Conservation (phyloP, 2,113 vertebrate species). For the Oncorhynchus nerka region DNA sequence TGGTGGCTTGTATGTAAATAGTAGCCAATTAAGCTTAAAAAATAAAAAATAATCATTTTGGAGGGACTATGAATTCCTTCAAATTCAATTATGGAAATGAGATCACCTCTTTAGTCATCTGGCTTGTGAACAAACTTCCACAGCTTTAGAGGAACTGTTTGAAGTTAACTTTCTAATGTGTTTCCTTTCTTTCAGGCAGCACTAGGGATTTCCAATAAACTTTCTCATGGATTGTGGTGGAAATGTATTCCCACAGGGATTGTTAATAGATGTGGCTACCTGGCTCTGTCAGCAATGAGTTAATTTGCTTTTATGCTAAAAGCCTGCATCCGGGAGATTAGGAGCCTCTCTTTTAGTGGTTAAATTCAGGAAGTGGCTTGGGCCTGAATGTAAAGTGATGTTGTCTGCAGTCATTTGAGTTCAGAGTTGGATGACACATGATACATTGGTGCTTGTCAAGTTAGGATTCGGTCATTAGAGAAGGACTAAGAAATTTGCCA, state of each 20-base stretch:
- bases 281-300: constrained; percentile 1
- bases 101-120: constrained; percentile 30
- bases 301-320: constrained; percentile 26
- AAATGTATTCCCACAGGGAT: constrained; percentile 14
- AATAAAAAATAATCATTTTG: constrained; percentile 13
- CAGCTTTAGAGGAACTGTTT: not conserved
- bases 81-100: constrained; percentile 30
- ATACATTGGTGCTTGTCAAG: too few relatives aligned
- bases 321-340: constrained; percentile 24
- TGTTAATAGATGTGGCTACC: constrained; percentile 27
- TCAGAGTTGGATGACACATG: too few relatives aligned
- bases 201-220: not conserved
- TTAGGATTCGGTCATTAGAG: too few relatives aligned
- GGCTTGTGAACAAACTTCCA: constrained; percentile 25
- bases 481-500: not conserved
- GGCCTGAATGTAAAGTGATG: constrained; percentile 4
- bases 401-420: not conserved
- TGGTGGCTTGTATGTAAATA: constrained; percentile 67
- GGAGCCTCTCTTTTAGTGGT: constrained; percentile 11
- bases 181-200: not conserved
- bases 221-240: constrained; percentile 9
- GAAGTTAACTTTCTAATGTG: constrained; percentile 13
- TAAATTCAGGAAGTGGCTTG: constrained; percentile 22
- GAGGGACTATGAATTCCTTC: constrained; percentile 39
- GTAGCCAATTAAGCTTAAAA: constrained; percentile 46